Conservation (phyloP, 1,140 invertebrate species). For the Pristionchus pacificus region DNA sequence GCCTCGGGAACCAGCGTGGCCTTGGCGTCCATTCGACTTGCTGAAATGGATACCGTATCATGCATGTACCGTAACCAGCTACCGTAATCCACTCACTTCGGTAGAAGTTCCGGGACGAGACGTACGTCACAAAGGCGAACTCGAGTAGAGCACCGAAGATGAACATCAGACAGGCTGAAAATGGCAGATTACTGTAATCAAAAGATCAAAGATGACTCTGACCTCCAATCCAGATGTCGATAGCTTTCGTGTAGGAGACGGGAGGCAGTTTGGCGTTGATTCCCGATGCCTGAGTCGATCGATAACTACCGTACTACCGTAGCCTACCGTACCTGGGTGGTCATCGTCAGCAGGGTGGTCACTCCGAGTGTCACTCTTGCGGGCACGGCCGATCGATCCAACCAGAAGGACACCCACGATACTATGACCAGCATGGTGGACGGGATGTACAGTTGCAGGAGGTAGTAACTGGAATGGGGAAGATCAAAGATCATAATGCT, state of each 20-base stretch:
- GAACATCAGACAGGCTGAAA: conserved; percentile 82
- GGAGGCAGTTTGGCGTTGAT: conserved; percentile 93
- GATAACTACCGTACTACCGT: not conserved
- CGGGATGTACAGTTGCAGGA: conserved; percentile 70
- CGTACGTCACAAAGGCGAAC: conserved; percentile 93
- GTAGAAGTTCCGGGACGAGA: conserved; percentile 64
- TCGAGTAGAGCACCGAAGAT: conserved; percentile 90
- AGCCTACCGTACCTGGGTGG: conserved; percentile 70
- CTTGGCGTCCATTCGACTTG: conserved; percentile 13
- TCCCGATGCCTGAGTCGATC: conserved; percentile 88
- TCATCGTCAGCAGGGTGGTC: conserved; percentile 88
- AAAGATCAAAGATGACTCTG: not conserved
- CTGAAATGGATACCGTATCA: not conserved
- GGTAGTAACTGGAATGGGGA: conserved; percentile 70
- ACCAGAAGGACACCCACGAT: conserved; percentile 65
- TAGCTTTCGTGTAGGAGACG: conserved; percentile 84
- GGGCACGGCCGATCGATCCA: conserved; percentile 62
- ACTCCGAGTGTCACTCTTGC: conserved; percentile 56
- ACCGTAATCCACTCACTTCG: conserved; percentile 41
- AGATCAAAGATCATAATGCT: not conserved
- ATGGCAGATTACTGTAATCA: not conserved
- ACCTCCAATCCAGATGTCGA: conserved; percentile 56
- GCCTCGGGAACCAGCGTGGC: conserved; percentile 7
- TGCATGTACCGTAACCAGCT: not conserved
- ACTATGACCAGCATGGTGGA: conserved; percentile 64